Conservation (phyloP, 2,797 vertebrate genomes). For the Ctenochaetus hawaiiensis region DNA sequence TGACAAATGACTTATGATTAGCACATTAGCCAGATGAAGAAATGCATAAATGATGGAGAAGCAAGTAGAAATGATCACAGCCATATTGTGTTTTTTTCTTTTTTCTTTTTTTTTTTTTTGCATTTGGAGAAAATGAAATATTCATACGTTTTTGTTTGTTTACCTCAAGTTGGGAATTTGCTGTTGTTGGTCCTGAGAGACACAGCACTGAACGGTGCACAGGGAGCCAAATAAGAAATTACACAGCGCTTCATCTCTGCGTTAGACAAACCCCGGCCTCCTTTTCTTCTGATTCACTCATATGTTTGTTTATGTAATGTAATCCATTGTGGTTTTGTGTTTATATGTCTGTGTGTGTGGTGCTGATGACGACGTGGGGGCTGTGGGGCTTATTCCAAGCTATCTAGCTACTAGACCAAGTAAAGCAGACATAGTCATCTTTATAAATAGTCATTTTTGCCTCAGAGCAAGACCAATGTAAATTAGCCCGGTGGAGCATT, state of each 20-base stretch:
- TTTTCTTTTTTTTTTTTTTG: constrained; percentile 28
- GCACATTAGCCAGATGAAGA: constrained; percentile 80
- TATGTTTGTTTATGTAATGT: constrained; percentile 59
- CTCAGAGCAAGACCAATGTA: constrained; percentile 68
- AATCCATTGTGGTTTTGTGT: constrained; percentile 46
- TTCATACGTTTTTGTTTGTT: constrained; percentile 76
- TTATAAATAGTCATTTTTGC: constrained; percentile 71
- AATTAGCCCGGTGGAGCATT: constrained; percentile 71
- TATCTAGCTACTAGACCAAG: constrained; percentile 46
- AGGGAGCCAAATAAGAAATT: constrained; percentile 52
- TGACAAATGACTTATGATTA: constrained; percentile 82
- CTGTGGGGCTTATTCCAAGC: constrained; percentile 39
- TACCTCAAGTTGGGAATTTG: constrained; percentile 62
- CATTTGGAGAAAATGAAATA: constrained; percentile 72
- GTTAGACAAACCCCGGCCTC: constrained; percentile 50
- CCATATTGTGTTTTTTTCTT: constrained; percentile 47
- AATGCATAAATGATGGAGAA: constrained; percentile 81
- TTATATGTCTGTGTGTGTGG: constrained; percentile 28
- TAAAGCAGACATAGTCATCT: constrained; percentile 62
- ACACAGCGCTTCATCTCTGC: constrained; percentile 51
- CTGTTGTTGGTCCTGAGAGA: constrained; percentile 63
- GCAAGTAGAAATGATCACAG: constrained; percentile 62
- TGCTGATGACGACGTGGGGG: constrained; percentile 14
- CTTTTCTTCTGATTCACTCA: constrained; percentile 50
- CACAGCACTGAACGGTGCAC: constrained; percentile 43